Percentiles rank a stretch among this genome's conserved stretches.
phyloP scores from a whole-genome alignment of 1,140 invertebrate genomes.

The Brachionus koreanus region DNA sequence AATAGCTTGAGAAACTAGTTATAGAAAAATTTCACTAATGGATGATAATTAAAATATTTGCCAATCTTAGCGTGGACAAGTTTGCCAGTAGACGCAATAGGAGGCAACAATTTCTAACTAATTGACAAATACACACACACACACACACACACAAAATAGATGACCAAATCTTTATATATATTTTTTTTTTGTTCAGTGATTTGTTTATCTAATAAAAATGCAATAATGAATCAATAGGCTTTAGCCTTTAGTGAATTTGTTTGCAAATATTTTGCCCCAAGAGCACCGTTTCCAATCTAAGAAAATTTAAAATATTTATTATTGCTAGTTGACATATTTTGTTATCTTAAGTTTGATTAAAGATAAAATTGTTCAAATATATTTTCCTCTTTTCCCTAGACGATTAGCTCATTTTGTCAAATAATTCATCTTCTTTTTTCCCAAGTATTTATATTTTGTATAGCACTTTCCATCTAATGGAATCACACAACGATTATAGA shows the following conservation, averaged over 20 bases:
- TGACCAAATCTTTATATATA: neutral
- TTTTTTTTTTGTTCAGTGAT: neutral
- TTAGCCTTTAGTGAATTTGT: neutral
- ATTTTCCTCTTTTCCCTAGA: slow-evolving; percentile 14
- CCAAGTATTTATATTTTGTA: neutral
- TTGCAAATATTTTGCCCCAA: neutral
- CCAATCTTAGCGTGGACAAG: neutral
- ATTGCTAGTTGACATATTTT: neutral
- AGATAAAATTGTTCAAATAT: slow-evolving; percentile 8
- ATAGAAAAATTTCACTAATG: slow-evolving; percentile 14
- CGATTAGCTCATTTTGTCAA: neutral
- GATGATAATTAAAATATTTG: slow-evolving; percentile 4
- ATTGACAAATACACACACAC: neutral
- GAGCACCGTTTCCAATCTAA: neutral
- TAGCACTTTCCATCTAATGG: neutral
- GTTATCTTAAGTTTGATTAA: neutral
- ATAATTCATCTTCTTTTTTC: neutral
- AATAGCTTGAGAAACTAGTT: neutral
- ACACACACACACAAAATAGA: neutral
- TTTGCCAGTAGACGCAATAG: neutral
- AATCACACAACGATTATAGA: slow-evolving; percentile 23
- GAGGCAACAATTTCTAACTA: neutral
- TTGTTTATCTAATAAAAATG: slow-evolving; percentile 16
- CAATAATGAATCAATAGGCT: slow-evolving; percentile 7
- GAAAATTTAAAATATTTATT: neutral